A percentile compares a stretch with the other conserved stretches of the same genome.
phyloP scores from a whole-genome alignment of 2,113 vertebrate species.

The Apteryx owenii region DNA sequence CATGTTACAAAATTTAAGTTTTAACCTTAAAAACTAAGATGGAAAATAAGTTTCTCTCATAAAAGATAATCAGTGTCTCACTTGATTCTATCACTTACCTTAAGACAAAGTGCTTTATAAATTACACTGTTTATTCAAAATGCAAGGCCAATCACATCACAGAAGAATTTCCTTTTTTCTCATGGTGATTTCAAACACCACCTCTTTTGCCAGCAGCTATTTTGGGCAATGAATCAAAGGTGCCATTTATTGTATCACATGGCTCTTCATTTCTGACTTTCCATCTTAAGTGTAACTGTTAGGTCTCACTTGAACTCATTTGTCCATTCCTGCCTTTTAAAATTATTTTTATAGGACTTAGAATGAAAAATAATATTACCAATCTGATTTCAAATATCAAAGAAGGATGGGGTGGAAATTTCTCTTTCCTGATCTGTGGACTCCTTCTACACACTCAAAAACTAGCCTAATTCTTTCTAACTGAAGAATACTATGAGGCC shows the following conservation, averaged over 20 bases:
- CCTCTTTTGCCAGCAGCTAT: neutral
- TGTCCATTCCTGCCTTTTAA: neutral
- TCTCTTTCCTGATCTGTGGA: neutral
- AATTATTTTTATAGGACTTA: neutral
- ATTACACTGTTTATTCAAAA: neutral
- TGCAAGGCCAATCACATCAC: neutral
- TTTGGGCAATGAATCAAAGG: neutral
- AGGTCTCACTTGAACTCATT: neutral
- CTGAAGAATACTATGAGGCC: neutral
- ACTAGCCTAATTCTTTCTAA: neutral
- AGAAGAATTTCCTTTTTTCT: neutral
- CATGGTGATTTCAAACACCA: neutral
- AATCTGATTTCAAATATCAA: neutral
- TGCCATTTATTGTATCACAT: neutral
- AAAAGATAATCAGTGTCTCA: neutral
- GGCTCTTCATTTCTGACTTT: slow-evolving; percentile 13
- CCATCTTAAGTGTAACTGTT: neutral
- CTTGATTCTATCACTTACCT: neutral
- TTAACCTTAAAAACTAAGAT: neutral
- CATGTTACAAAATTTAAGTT: neutral
- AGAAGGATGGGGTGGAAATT: neutral
- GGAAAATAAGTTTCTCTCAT: neutral
- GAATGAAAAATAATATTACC: neutral
- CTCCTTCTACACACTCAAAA: neutral
- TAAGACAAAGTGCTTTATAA: neutral